phyloP scores from a whole-genome alignment of 2,797 vertebrate species.

The Leptatherina wallacei region DNA sequence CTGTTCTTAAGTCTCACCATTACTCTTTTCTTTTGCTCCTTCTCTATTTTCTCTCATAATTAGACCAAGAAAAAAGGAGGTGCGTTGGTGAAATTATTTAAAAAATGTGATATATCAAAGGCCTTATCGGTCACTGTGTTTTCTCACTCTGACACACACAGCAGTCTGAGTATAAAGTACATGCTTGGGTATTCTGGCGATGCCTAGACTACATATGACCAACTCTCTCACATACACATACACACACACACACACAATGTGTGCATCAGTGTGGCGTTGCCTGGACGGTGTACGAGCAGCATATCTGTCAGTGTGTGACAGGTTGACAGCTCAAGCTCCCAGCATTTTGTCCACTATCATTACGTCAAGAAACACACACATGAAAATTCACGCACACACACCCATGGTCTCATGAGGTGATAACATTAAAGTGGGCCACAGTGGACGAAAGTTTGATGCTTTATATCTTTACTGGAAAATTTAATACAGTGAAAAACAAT shows the following conservation, averaged over 20 bases:
- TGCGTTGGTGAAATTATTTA: slow-evolving; percentile 18
- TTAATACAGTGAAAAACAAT: background rate
- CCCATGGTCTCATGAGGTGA: slow-evolving; percentile 22
- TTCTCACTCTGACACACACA: slow-evolving; percentile 55
- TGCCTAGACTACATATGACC: slow-evolving; percentile 73
- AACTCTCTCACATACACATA: slow-evolving; percentile 57
- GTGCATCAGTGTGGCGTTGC: slow-evolving; percentile 81
- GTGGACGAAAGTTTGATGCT: slow-evolving; percentile 25
- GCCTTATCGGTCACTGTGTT: slow-evolving; percentile 52
- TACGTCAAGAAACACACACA: slow-evolving; percentile 84
- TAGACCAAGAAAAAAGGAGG: slow-evolving; percentile 32
- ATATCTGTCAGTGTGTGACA: slow-evolving; percentile 97
- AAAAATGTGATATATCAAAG: slow-evolving; percentile 50
- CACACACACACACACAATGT: slow-evolving; percentile 37
- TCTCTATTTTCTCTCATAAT: slow-evolving; percentile 24
- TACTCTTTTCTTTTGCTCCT: background rate
- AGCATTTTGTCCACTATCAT: slow-evolving; percentile 97
- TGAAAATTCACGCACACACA: slow-evolving; percentile 37
- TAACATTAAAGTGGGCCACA: slow-evolving; percentile 48
- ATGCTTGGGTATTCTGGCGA: slow-evolving; percentile 64
- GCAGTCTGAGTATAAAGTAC: slow-evolving; percentile 55
- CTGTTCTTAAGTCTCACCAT: background rate
- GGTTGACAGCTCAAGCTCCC: slow-evolving; percentile 92
- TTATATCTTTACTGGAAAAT: slow-evolving; percentile 9
- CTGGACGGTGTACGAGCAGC: slow-evolving; percentile 92